These are phyloP conservation scores for Ctenosaura bakeri DNA, from an alignment of 2,797 vertebrate species.

Conservation along the genomic window DNA sequence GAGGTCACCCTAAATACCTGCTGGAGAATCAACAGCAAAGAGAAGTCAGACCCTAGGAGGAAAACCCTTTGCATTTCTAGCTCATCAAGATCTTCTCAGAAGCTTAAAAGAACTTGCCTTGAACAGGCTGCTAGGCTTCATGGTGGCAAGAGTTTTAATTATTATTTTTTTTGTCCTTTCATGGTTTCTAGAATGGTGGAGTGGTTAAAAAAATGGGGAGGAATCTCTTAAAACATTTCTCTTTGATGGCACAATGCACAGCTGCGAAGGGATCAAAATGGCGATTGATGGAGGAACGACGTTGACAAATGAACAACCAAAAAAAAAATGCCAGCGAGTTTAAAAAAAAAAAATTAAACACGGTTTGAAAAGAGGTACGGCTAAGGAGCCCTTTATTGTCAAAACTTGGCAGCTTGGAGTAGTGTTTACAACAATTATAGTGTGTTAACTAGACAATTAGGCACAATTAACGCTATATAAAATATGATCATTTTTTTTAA, in stretches of 20 bases:
- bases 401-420: slow-evolving; percentile 66
- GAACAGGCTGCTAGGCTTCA: neutral
- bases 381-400: slow-evolving; percentile 83
- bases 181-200: too few species aligned
- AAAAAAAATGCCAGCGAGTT: slow-evolving; percentile 75
- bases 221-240: too few species aligned
- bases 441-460: slow-evolving; percentile 67
- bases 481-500: slow-evolving; percentile 62
- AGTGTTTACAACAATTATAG: slow-evolving; percentile 74
- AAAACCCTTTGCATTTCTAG: neutral
- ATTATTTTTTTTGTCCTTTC: neutral
- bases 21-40: neutral
- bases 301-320: neutral
- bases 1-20: neutral
- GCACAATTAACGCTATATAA: slow-evolving; percentile 69
- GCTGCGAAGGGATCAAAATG: neutral
- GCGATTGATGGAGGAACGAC: neutral
- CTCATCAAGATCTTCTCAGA: neutral
- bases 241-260: neutral
- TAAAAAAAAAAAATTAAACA: slow-evolving; percentile 43
- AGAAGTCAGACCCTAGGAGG: neutral
- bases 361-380: slow-evolving; percentile 69
- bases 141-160: neutral
- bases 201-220: neutral
- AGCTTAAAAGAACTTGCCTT: too few species aligned